Base-by-base conservation (phyloP, 2,888 invertebrate species). In the Ochlodes sylvanus region DNA sequence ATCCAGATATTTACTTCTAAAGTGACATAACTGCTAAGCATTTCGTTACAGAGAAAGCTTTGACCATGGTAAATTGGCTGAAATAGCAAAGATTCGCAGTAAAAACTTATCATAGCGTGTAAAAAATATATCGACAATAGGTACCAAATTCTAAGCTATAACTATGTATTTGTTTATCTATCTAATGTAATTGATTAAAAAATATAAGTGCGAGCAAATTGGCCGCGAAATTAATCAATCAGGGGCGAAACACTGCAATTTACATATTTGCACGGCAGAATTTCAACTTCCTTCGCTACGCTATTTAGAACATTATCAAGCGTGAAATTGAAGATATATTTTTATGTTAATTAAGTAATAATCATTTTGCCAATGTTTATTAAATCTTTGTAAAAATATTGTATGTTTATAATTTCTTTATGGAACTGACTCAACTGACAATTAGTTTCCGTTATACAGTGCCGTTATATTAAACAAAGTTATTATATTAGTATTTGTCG, bases 201-300 rank as follows among this genome's bases (percentile, higher is more conserved):
- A 60, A 52, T 60, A 66, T 32, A 54, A 60, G 14, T 42, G 58
- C 52, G 41, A 42, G 58, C 41, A 66, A 66, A 66, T 66, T 58
- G n/a, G 38, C 58, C 42, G 32, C 55, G 56, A 54, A 62, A 54
- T 68, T 58, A 69, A 72, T 72, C 71, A 68, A 71, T 74, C 72
- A 70, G 54, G 64, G 69, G 66, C 71, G 71, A 72, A 74, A 70
- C 72, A 64, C 64, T 72, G 61, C 67, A 69, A 72, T 75, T 70
- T 75, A 74, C 75, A 73, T 75, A 71, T 58, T 73, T 71, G 74
- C 72, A 72, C 72, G 75, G 68, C 63, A 73, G 71, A 72, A 42
- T 73, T 71, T 71, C 69, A 73, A 73, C 70, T 72, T 70, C 70
- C 75, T 63, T 56, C 52, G 65, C 65, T 58, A 52, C 58, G 58